A percentile compares a stretch with the other conserved stretches of the same genome.
Conservation (phyloP, 1,140 invertebrate genomes). For the Drosophila melanogaster region DNA sequence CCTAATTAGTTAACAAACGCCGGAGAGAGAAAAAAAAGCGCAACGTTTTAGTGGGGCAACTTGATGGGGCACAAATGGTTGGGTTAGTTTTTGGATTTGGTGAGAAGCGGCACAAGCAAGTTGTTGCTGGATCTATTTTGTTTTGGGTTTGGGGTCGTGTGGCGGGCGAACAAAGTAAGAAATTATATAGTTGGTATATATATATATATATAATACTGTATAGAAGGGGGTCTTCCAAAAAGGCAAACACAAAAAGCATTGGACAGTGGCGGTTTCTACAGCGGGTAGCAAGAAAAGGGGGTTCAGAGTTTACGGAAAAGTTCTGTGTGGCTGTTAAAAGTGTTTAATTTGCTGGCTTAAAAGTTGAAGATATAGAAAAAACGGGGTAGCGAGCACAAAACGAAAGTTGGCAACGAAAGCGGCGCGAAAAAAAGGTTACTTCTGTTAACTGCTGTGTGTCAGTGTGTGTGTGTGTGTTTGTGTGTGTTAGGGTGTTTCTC, state of each 20-base stretch:
- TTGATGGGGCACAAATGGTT: constrained; percentile 4
- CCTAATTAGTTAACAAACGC: constrained; percentile 85
- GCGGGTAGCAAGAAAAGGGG: constrained; percentile 1
- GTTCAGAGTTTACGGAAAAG: constrained; percentile 33
- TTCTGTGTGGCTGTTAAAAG: constrained; percentile 73
- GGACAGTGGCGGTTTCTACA: constrained; percentile 38
- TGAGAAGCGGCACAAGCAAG: constrained; percentile 73
- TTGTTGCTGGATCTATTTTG: constrained; percentile 58
- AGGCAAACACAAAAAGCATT: constrained; percentile 58
- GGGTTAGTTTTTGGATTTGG: constrained; percentile 14
- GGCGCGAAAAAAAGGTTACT: constrained; percentile 61
- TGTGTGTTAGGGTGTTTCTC: neutral
- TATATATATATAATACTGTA: neutral
- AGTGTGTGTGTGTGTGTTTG: constrained; percentile 13
- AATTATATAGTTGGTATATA: constrained; percentile 43
- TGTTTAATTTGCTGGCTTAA: constrained; percentile 82
- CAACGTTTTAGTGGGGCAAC: constrained; percentile 63
- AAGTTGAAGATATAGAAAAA: constrained; percentile 63
- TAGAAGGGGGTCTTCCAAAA: constrained; percentile 39
- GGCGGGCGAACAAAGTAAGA: constrained; percentile 24
- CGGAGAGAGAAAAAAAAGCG: constrained; percentile 52
- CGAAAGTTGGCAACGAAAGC: constrained; percentile 51
- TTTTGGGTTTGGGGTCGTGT: constrained; percentile 49
- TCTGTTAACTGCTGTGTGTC: constrained; percentile 56
- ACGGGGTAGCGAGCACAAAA: constrained; percentile 32